Evolutionary conservation across 1,140 invertebrate species (phyloP), one percentile per base, ranked within the genome.

Genomic region (Galleria mellonella): DNA sequence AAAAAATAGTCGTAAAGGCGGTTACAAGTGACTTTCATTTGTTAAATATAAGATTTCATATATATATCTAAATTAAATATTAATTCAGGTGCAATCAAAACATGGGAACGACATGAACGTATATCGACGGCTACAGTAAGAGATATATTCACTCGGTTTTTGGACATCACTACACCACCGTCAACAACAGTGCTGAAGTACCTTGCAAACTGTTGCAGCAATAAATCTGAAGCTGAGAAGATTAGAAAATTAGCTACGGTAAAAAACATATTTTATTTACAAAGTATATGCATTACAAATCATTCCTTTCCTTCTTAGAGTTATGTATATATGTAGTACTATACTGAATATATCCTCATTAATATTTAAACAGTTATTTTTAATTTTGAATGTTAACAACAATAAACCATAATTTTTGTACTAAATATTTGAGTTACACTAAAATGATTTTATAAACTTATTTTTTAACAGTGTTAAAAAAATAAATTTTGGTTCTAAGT

Each of bases 151-250:
- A 92, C 92, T 2, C 88, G 94, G 55, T 97, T 95, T 82, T 76
- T 98, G 29, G 97, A 99, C 57, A 93, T 99, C 11, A 98, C 96
- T 0, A 97, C 95, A n/a, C 96, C 97, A 3, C 96, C 96, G 0
- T 91, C 94, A 1, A 94, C 95, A 8, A 94, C 94, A 74, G 86
- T 98, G 32, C 86, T 98, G 0, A 91, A 94, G 56, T 91, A 96
- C 41, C 89, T 98, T 27, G 91, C 94, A 3, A 90, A 92, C 0
- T 92, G 92, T 56, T 96, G 96, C 28, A 88, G 89, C 3, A 90
- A 95, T 59, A 73, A 89, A 11, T 88, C 90, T 9, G 96, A 98
- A 54, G 89, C 90, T 61, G 88, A 89, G 47, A 88, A 88, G 46
- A 86, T 98, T 0, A 89, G 91, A 62, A 73, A 90, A 33, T 77